Base-by-base conservation (phyloP, 2,797 vertebrate genomes). In the Loris lydekkerianus region DNA sequence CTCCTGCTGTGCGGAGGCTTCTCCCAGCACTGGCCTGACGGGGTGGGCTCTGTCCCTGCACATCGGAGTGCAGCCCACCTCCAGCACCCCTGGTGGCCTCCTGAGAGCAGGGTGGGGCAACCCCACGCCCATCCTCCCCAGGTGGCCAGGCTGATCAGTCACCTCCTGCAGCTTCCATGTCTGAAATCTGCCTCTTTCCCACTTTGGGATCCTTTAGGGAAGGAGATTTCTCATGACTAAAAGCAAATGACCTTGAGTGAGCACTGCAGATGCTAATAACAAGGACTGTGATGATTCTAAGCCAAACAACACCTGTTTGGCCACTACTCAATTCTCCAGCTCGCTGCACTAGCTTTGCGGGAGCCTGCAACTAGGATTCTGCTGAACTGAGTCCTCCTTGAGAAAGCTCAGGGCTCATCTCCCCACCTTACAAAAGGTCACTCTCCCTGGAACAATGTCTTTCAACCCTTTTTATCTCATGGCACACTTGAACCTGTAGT, bases 181-280 rank as follows among this genome's bases (percentile, higher is more conserved):
- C 87, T 94, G 70, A 73, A 95, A 86, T 65, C 49, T 8, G 46
- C 40, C 31, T 69, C 77, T 83, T 77, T 83, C 75, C 80, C 77
- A 92, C 70, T 84, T 37, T n/a, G 49, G 14, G 49, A 82, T 95
- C 81, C 87, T 15, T 77, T 3, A 11, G 80, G 75, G 29, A 92
- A 80, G 60, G 65, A 80, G 65, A 29, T 81, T 86, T 96, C 90
- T 65, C 72, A 91, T 31, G 40, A 91, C 76, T 67, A 91, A 94
- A 77, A 78, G 75, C 58, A 78, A 92, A 86, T 31, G 40, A 90
- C 34, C 17, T 53, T 31, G 63, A 31, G 61, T 20, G 9, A 37
- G 20, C 10, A 40, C 67, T 37, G 13, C 23, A 53, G 60, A 75
- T 53, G 31, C 60, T 63, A 77, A 92, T 82, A 65, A 34, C 56